Percentiles rank a stretch among this genome's conserved stretches.
Evolutionary conservation across 2,797 vertebrate species (phyloP).

Genomic region (Crypturellus tataupa): DNA sequence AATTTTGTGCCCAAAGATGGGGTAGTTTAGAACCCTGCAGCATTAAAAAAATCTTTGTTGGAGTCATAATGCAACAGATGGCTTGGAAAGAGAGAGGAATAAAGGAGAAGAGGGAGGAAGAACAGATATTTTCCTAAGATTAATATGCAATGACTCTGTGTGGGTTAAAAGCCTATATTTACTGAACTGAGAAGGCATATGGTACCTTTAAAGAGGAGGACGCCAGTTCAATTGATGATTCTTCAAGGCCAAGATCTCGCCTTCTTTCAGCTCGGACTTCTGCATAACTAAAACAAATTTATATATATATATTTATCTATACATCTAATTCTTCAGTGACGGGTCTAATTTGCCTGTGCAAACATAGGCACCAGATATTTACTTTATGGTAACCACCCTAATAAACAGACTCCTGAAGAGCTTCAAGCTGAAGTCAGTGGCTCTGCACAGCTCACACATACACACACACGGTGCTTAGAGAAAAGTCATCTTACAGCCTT

Average conservation of each 20-base stretch:
- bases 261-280: conserved; percentile 85
- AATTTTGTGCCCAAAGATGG: background rate
- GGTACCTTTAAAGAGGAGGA: conserved; percentile 69
- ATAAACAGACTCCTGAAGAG: background rate
- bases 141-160: background rate
- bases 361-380: background rate
- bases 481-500: background rate
- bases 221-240: conserved; percentile 62
- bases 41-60: background rate
- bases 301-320: no score
- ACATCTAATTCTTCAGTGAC: background rate
- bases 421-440: background rate
- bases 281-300: conserved; percentile 81
- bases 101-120: background rate
- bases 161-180: background rate
- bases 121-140: background rate
- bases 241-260: conserved; percentile 83
- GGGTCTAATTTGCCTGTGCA: background rate
- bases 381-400: background rate
- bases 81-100: background rate
- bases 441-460: background rate
- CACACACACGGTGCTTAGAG: background rate
- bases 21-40: background rate
- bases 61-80: background rate
- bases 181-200: background rate